Conservation (phyloP, 2,113 vertebrate genomes). For the Saccopteryx bilineata region DNA sequence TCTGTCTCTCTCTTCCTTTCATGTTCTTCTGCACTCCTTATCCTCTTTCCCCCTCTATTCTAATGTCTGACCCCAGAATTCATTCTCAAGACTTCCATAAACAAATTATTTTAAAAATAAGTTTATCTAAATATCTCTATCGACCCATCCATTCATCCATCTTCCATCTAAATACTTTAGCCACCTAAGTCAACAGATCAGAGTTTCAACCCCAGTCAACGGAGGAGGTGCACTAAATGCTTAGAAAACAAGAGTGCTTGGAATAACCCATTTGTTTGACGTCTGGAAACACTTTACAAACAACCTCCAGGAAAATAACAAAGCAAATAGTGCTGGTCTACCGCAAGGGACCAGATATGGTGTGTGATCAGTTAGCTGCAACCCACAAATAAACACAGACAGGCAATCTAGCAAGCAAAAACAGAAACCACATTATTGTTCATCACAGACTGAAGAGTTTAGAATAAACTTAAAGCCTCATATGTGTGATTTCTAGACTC, state of each 20-base stretch:
- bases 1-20: slow-evolving; percentile 75
- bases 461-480: slow-evolving; percentile 85
- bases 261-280: slow-evolving; percentile 82
- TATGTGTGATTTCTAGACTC: slow-evolving; percentile 87
- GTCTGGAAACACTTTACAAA: slow-evolving; percentile 92
- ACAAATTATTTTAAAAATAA: slow-evolving; percentile 53
- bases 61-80: slow-evolving; percentile 7
- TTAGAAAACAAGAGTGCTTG: slow-evolving; percentile 77
- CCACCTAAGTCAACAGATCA: slow-evolving; percentile 69
- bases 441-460: slow-evolving; percentile 86
- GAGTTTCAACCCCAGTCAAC: not conserved
- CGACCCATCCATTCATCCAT: slow-evolving; percentile 15
- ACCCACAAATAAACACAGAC: slow-evolving; percentile 92
- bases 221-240: slow-evolving; percentile 45
- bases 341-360: slow-evolving; percentile 92
- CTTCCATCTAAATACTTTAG: slow-evolving; percentile 60
- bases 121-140: slow-evolving; percentile 32
- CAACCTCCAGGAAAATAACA: slow-evolving; percentile 89
- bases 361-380: slow-evolving; percentile 94
- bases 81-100: slow-evolving; percentile 57
- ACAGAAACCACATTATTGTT: slow-evolving; percentile 89
- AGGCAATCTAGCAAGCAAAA: slow-evolving; percentile 86
- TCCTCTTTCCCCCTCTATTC: not conserved
- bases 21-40: slow-evolving; percentile 68
- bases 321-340: slow-evolving; percentile 89